phyloP scores from a whole-genome alignment of 2,888 invertebrate species.

The Scaptomyza polygonia region DNA sequence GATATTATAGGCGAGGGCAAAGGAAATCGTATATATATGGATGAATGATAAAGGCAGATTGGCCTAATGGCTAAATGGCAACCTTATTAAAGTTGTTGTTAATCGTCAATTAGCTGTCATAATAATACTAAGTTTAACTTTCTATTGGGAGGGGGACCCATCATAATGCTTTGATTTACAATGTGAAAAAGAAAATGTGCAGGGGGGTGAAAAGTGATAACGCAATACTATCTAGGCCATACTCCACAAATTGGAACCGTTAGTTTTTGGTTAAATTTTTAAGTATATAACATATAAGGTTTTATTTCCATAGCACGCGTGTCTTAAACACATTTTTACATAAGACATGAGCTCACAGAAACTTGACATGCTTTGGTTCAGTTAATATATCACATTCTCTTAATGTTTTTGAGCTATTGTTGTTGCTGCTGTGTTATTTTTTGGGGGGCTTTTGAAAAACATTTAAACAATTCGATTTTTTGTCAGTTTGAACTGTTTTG shows the following conservation, averaged over 20 bases:
- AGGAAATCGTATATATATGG: constrained; percentile 35
- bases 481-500: constrained; percentile 43
- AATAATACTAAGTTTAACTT: constrained; percentile 33
- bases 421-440: not conserved
- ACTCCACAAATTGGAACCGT: constrained; percentile 17
- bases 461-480: constrained; percentile 38
- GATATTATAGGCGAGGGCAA: constrained; percentile 21
- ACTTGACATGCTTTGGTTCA: constrained; percentile 54
- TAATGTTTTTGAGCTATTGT: not conserved
- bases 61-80: constrained; percentile 20
- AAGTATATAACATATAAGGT: constrained; percentile 21
- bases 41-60: constrained; percentile 49
- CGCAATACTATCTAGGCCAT: constrained; percentile 22
- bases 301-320: constrained; percentile 63
- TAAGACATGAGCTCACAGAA: constrained; percentile 56
- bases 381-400: constrained; percentile 17
- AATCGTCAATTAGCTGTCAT: constrained; percentile 62
- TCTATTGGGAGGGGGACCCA: constrained; percentile 17
- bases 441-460: constrained; percentile 35
- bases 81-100: constrained; percentile 55
- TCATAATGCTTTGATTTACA: constrained; percentile 46
- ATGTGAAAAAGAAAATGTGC: constrained; percentile 4
- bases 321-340: constrained; percentile 53
- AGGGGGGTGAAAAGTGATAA: constrained; percentile 12
- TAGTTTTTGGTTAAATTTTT: constrained; percentile 28